Base-by-base conservation (phyloP, 2,113 vertebrate species). In the Nematolebias whitei region DNA sequence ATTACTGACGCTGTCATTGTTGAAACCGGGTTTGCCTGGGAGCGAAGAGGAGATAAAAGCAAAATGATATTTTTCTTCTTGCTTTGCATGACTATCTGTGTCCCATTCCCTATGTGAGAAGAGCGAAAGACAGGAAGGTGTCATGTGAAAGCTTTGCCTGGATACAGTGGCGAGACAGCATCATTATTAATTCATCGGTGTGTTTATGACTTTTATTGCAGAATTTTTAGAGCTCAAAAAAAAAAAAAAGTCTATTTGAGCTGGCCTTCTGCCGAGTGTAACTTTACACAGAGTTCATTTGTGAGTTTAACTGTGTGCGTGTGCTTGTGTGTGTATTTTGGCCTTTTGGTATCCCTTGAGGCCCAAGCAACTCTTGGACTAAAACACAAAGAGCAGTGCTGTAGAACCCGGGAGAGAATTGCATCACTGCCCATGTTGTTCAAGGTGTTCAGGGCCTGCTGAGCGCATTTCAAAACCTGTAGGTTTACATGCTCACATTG, bases 121-220 rank as follows among this genome's bases (percentile, higher is more conserved):
- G 15, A 26, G 12, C n/a, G 51, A 82, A 49, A 54, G 71, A 76
- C 52, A 58, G 51, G 40, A 43, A 23, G 39, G 52, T 49, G 35
- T 11, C 22, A 50, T 39, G 39, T 51, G 32, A 75, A 47, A 54
- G 53, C 49, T 81, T 62, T 63, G 49, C 52, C 49, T 9, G 18
- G 62, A 74, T 76, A 78, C 76, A 68, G 62, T 4, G n/a, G 24
- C 14, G 51, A 64, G 22, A 84, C 74, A 68, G 53, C 41, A 19
- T 3, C 22, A 82, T 87, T 76, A 88, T 82, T 86, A 79, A 85
- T 89, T 87, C 71, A 88, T 78, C 7, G 20, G 10, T n/a, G 57
- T 70, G 70, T 87, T 85, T 74, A 75, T 82, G 63, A 85, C 50
- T 74, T 55, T 61, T 80, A 72, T 74, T 85, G 54, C 26, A 71